These are phyloP conservation scores for Leptinotarsa haldemani DNA, from an alignment of 2,888 invertebrate genomes.

Conservation along the genomic window DNA sequence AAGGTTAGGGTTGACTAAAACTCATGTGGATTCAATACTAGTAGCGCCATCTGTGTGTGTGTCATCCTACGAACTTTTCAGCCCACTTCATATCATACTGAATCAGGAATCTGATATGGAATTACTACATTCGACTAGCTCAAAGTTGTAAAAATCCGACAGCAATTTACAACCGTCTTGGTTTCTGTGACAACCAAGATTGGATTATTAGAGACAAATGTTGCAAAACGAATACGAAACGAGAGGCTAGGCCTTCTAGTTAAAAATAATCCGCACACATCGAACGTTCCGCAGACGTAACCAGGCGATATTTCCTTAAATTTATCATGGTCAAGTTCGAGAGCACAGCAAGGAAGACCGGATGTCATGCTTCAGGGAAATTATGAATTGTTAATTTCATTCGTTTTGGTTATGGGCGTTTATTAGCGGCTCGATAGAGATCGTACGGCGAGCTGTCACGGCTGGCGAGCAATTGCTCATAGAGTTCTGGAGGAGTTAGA, in stretches of 20 bases:
- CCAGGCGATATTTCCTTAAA: slow-evolving; percentile 12
- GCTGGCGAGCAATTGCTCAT: slow-evolving; percentile 44
- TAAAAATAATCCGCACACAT: background rate
- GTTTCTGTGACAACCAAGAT: too few species aligned
- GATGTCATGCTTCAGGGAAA: slow-evolving; percentile 59
- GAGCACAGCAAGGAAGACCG: slow-evolving; percentile 46
- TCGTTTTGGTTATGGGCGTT: slow-evolving; percentile 51
- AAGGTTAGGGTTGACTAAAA: too few species aligned
- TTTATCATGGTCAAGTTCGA: slow-evolving; percentile 15
- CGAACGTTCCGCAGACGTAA: background rate
- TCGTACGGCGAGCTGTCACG: slow-evolving; percentile 41
- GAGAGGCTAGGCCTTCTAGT: background rate
- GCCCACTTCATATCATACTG: too few species aligned
- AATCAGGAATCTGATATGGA: too few species aligned
- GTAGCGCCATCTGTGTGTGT: too few species aligned
- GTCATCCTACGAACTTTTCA: too few species aligned
- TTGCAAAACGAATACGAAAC: background rate
- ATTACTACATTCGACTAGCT: too few species aligned
- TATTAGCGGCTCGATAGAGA: slow-evolving; percentile 46
- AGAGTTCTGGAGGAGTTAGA: slow-evolving; percentile 31
- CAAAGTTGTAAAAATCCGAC: too few species aligned
- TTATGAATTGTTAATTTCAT: slow-evolving; percentile 64
- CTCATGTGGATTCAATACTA: too few species aligned
- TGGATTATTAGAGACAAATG: too few species aligned
- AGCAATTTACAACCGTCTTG: too few species aligned